phyloP scores from a whole-genome alignment of 2,888 invertebrate species.

The Drosophila nigricruria region DNA sequence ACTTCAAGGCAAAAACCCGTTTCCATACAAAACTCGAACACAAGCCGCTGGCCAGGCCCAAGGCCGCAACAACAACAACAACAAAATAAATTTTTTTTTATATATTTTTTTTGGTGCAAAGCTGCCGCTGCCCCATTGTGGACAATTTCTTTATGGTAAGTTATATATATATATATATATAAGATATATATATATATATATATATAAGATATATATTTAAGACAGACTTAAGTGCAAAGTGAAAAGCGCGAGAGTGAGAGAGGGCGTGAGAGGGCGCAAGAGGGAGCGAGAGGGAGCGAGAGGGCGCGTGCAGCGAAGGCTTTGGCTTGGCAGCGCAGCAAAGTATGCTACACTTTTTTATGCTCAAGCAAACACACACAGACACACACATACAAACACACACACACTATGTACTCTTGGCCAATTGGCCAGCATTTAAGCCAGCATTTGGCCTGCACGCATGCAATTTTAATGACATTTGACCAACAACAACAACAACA shows the following conservation, averaged over 20 bases:
- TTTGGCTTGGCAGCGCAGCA: not conserved
- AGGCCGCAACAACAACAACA: conserved; percentile 32
- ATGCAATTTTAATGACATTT: conserved; percentile 31
- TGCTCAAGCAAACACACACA: not conserved
- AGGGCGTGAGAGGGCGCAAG: too few relatives aligned
- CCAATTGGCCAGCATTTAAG: conserved; percentile 8
- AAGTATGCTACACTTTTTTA: conserved; percentile 45
- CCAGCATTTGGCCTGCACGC: not conserved
- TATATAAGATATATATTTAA: conserved; percentile 3
- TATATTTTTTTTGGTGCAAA: conserved; percentile 14
- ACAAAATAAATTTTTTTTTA: not conserved
- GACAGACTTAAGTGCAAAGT: conserved; percentile 11
- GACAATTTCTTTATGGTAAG: conserved; percentile 64
- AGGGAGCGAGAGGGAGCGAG: too few relatives aligned
- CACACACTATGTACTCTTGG: not conserved
- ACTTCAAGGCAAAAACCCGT: conserved; percentile 49
- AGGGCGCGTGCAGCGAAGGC: not conserved
- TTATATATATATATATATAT: conserved; percentile 26
- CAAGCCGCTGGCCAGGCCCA: conserved; percentile 27
- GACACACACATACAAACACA: not conserved
- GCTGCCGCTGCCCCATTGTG: conserved; percentile 33
- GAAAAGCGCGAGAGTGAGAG: too few relatives aligned
- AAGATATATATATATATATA: conserved; percentile 25
- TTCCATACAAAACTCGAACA: conserved; percentile 45
- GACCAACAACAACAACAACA: not conserved